Conservation (phyloP, 2,113 vertebrate species). For the Ceyx margarethae region DNA sequence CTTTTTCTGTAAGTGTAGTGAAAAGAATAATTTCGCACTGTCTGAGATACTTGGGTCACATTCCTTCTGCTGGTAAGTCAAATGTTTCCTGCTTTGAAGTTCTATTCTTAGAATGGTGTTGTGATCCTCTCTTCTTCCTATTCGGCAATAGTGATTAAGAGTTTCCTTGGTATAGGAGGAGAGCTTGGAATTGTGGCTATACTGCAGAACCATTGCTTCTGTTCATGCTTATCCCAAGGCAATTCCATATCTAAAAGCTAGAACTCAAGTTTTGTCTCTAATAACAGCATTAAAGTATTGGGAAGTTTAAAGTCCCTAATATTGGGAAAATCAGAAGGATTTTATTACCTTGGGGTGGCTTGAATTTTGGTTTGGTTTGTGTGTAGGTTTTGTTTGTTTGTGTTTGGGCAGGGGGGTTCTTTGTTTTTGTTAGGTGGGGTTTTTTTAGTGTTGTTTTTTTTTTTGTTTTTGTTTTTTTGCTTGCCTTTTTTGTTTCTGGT, state of each 20-base stretch:
- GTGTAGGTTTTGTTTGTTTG: too few species aligned
- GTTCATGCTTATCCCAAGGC: background rate
- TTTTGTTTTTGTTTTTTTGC: too few species aligned
- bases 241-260: background rate
- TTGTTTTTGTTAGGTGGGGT: too few species aligned
- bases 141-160: background rate
- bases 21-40: background rate
- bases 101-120: background rate
- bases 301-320: background rate
- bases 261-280: background rate
- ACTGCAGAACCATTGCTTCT: background rate
- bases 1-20: background rate
- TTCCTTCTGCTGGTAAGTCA: background rate
- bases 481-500: too few species aligned
- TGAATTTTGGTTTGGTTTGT: background rate
- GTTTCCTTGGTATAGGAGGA: background rate
- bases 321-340: background rate
- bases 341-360: background rate
- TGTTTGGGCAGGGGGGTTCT: too few species aligned
- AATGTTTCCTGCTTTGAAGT: background rate
- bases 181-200: background rate
- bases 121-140: background rate
- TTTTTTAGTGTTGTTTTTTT: too few species aligned
- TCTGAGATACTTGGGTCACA: background rate
- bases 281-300: background rate